Base-by-base conservation (phyloP, 2,797 vertebrate species). In the Cryptoblepharus egeriae region DNA sequence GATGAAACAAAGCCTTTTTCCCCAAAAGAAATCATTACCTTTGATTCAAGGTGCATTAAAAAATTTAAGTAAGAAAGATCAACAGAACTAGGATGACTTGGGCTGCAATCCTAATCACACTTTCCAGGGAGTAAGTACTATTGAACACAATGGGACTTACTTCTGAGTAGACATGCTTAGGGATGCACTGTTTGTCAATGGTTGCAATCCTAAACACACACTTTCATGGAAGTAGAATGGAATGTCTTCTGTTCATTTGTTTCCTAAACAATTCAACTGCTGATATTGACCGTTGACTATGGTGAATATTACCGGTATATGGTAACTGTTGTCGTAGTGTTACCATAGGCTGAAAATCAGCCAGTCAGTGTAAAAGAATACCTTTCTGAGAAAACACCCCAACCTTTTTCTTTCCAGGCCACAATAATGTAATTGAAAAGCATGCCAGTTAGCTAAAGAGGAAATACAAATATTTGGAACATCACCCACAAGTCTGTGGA, bases 21-120 rank as follows among this genome's bases (percentile, higher is more conserved):
- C 26, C 10, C 24, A 84, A 80, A 81, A 87, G 0, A 73, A 84
- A 80, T 69, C 75, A 88, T 90, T 39, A 4, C 11, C 13, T 13
- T 9, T 42, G 39, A n/a, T 42, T 42, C 39, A 42, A 4, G 39
- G 39, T 42, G 39, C 39, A 42, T 42, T 42, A 42, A 42, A 22
- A 64, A 20, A 24, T 52, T 49, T 71, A 39, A 45, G 22, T 3
- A 64, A 72, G 10, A 39, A 28, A 63, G 16, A 39, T 39, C 67
- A 39, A 69, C 22, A 24, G 6, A 24, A 35, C 30, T n/a, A 80
- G 57, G 39, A 60, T 70, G 16, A 42, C 30, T 61, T 61, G 49
- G 55, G 49, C 39, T n/a, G n/a, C n/a, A n/a, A n/a, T n/a, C n/a
- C n/a, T n/a, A n/a, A n/a, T n/a, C n/a, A n/a, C n/a, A n/a, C n/a